These are phyloP conservation scores for Edolisoma coerulescens DNA, from an alignment of 2,113 vertebrate species.

Conservation along the genomic window DNA sequence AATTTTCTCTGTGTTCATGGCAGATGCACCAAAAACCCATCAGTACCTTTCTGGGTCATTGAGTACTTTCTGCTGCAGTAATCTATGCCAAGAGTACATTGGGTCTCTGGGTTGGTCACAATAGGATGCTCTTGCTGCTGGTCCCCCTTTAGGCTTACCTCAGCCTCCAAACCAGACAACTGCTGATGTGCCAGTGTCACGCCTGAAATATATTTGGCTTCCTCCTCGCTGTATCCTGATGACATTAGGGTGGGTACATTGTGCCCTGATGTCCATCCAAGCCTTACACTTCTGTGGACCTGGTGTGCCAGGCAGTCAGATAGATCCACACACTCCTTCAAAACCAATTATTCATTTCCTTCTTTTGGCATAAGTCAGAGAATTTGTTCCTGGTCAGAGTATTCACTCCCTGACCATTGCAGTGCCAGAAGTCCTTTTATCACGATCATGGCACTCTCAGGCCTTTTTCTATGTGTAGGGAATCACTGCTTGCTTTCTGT, in stretches of 20 bases:
- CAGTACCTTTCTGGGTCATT: background rate
- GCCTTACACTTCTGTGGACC: background rate
- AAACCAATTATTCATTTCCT: background rate
- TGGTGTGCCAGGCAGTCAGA: background rate
- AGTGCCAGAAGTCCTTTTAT: background rate
- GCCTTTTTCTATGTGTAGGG: background rate
- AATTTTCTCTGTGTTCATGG: background rate
- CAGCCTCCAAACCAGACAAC: background rate
- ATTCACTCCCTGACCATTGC: background rate
- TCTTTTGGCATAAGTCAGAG: background rate
- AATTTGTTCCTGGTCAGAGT: background rate
- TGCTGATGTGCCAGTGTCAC: background rate
- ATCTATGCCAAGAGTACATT: background rate
- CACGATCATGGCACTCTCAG: background rate
- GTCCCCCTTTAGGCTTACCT: background rate
- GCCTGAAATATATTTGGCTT: background rate
- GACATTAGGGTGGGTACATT: background rate
- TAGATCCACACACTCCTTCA: background rate
- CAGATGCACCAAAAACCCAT: background rate
- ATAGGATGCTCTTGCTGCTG: background rate
- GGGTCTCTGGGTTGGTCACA: fast-evolving
- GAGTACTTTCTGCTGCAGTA: background rate
- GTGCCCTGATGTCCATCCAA: background rate
- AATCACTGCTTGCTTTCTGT: background rate
- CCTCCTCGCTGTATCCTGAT: background rate